A percentile compares a stretch with the other conserved stretches of the same genome.
phyloP scores from a whole-genome alignment of 2,113 vertebrate species.

The Ploceus nigricollis region DNA sequence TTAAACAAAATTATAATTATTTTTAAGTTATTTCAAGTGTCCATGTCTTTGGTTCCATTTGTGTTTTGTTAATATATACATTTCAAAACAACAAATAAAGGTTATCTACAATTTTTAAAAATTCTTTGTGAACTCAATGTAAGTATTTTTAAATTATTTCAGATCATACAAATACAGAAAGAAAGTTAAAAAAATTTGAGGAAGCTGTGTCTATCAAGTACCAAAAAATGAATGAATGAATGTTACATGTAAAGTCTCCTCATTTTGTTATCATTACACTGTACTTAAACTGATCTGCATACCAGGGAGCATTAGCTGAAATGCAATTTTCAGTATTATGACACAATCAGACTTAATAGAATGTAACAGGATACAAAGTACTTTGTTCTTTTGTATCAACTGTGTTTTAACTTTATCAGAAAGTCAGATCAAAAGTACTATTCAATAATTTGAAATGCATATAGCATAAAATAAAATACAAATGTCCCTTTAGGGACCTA shows the following conservation, averaged over 20 bases:
- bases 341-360: not conserved
- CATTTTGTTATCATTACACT: not conserved
- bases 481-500: not conserved
- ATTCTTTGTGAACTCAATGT: not conserved
- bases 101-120: not conserved
- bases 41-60: not conserved
- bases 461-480: not conserved
- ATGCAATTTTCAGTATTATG: not conserved
- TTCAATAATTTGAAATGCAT: constrained; percentile 26
- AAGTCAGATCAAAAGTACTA: constrained; percentile 4
- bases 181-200: not conserved
- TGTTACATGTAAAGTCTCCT: not conserved
- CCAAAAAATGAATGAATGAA: not conserved
- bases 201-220: not conserved
- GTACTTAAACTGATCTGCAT: not conserved
- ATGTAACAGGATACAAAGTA: not conserved
- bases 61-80: not conserved
- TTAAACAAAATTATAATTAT: not conserved
- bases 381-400: not conserved
- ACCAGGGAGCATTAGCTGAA: not conserved
- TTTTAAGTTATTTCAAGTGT: not conserved
- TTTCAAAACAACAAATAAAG: not conserved
- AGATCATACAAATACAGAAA: not conserved
- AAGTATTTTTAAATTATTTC: not conserved
- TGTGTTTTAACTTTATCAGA: constrained; percentile 37